Base-by-base conservation (phyloP, 2,888 invertebrate species). In the Hirtodrosophila histrioides region DNA sequence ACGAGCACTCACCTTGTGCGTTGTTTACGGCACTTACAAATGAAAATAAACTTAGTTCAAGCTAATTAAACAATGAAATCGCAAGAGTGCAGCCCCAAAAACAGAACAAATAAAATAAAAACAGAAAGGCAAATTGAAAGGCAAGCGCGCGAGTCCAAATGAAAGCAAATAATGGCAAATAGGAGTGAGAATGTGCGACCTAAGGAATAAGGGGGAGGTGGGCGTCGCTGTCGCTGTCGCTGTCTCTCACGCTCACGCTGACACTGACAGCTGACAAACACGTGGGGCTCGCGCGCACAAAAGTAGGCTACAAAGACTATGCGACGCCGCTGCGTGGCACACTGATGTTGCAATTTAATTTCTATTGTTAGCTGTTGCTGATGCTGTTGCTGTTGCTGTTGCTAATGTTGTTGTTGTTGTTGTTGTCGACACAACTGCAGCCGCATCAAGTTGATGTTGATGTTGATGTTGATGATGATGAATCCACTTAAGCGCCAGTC, bases 1-100 rank as follows among this genome's bases (percentile, higher is more conserved):
- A 63, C 66, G 48, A 46, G 49, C 56, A 51, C 63, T 61, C 86
- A 57, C 68, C 68, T 69, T 57, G 67, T 66, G 29, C 73, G 48
- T 79, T 87, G 82, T 83, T 88, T 80, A 80, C 88, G 71, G 49
- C 88, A 77, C 84, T 83, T 83, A 61, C 69, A 65, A 88, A 77
- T 68, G 84, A 88, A 83, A 88, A 88, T 88, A 83, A 83, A 84
- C 88, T 84, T 88, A 84, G 88, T 88, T 83, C 83, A 84, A 75
- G 88, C 83, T 83, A 83, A 83, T 83, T 83, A 83, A 86, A 83
- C 86, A 83, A 88, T 75, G 86, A 82, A 87, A 84, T 75, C 62
- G 48, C 71, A 54, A 40, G 55, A 51, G 46, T 6, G 53, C 57
- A 50, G 29, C 50, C 54, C 65, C 46, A 41, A 79, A 69, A 82